These are phyloP conservation scores for Lagorchestes hirsutus DNA, from an alignment of 2,797 vertebrate genomes.

Conservation along the genomic window DNA sequence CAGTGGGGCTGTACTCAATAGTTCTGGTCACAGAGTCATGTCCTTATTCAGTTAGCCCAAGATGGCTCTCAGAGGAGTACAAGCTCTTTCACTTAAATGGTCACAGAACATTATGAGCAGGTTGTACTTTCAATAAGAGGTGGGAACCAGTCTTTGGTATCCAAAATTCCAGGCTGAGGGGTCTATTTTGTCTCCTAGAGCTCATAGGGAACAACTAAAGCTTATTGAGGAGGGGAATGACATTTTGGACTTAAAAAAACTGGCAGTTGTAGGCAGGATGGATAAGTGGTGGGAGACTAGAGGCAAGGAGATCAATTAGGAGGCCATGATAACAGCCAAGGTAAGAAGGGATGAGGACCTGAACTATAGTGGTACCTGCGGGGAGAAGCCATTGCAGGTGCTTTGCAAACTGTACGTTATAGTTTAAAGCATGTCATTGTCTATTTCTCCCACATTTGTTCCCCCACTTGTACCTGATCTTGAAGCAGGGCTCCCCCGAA, in stretches of 20 bases:
- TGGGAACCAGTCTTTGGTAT: neutral
- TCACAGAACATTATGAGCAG: neutral
- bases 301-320: neutral
- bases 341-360: neutral
- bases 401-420: neutral
- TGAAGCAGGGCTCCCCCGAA: slow-evolving; percentile 89
- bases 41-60: neutral
- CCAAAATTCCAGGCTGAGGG: neutral
- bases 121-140: neutral
- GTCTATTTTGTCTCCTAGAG: neutral
- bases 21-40: neutral
- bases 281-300: neutral
- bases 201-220: neutral
- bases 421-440: neutral
- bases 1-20: neutral
- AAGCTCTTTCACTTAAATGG: neutral
- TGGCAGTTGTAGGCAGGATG: neutral
- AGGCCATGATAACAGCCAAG: neutral
- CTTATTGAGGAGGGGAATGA: neutral
- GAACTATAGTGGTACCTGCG: too few species aligned
- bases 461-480: slow-evolving; percentile 87
- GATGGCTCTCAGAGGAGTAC: neutral
- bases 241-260: neutral
- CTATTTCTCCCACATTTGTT: neutral
- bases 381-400: neutral